Evolutionary conservation across 2,113 vertebrate species (phyloP).

Genomic region (Ophthalmolycus amberensis): DNA sequence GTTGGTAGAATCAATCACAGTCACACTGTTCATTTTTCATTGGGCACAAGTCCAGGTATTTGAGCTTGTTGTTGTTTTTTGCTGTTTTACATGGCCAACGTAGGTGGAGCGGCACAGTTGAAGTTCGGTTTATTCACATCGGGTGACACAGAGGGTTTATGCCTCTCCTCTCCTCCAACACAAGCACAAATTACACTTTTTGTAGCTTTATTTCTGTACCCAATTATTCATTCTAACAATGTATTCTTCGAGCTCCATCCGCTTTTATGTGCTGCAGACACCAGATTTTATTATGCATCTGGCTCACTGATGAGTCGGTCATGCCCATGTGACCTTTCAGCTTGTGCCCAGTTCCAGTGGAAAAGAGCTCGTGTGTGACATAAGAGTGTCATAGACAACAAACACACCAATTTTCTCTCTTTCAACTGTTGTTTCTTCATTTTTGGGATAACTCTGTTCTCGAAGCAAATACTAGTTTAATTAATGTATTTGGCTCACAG

Average conservation of each 20-base stretch:
- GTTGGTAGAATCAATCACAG: constrained; percentile 6
- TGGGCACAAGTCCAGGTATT: constrained; percentile 21
- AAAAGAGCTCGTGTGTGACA: not conserved
- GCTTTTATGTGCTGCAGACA: constrained; percentile 2
- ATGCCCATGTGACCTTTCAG: not conserved
- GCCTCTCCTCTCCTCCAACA: not conserved
- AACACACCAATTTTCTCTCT: not conserved
- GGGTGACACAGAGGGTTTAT: constrained; percentile 7
- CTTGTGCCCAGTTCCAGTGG: constrained; percentile 8
- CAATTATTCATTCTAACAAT: not conserved
- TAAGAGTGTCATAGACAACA: constrained; percentile 1
- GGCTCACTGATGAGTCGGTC: constrained; percentile 9
- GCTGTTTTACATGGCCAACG: constrained; percentile 1
- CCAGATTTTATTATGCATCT: not conserved
- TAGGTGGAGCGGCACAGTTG: not conserved
- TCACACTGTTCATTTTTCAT: constrained; percentile 32
- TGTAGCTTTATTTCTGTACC: not conserved
- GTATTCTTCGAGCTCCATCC: not conserved
- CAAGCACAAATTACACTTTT: constrained; percentile 1
- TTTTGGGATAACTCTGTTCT: not conserved
- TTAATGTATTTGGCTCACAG: constrained; percentile 15
- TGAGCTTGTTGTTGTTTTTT: constrained; percentile 1
- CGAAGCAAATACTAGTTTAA: not conserved
- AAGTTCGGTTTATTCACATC: constrained; percentile 13
- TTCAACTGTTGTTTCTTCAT: not conserved